phyloP scores from a whole-genome alignment of 2,113 vertebrate genomes.

The Crypturellus undulatus region DNA sequence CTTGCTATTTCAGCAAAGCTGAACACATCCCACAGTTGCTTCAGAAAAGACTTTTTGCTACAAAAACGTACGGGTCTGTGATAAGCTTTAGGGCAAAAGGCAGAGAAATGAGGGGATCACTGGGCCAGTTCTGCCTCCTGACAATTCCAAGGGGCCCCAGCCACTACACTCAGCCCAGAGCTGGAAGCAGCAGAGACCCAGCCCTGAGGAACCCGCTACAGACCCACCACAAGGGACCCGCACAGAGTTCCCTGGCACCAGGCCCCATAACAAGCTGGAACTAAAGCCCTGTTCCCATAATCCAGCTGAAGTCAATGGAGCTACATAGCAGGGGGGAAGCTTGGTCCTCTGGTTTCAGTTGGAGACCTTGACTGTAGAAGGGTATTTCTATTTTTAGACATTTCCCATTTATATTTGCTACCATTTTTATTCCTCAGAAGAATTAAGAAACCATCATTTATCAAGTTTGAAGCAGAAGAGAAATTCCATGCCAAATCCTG shows the following conservation, averaged over 20 bases:
- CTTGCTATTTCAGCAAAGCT: background rate
- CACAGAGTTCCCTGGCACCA: background rate
- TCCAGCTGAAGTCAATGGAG: background rate
- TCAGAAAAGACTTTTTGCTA: background rate
- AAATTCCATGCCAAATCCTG: background rate
- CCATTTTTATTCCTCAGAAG: background rate
- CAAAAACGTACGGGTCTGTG: accelerated
- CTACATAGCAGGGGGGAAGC: background rate
- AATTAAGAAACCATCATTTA: background rate
- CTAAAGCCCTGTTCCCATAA: background rate
- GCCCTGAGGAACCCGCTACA: accelerated
- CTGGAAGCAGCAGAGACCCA: background rate
- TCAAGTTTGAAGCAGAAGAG: background rate
- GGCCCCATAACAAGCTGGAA: background rate
- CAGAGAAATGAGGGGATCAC: background rate
- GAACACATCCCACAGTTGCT: background rate
- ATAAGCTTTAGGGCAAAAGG: accelerated
- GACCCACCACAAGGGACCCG: accelerated
- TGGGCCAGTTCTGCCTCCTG: background rate
- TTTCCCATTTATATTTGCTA: background rate
- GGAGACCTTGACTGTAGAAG: background rate
- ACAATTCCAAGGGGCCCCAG: background rate
- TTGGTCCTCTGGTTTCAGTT: background rate
- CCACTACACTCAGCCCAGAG: too few species aligned
- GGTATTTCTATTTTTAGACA: background rate